Evolutionary conservation across 2,797 vertebrate species (phyloP).

Genomic region (Atherinosoma microstoma): DNA sequence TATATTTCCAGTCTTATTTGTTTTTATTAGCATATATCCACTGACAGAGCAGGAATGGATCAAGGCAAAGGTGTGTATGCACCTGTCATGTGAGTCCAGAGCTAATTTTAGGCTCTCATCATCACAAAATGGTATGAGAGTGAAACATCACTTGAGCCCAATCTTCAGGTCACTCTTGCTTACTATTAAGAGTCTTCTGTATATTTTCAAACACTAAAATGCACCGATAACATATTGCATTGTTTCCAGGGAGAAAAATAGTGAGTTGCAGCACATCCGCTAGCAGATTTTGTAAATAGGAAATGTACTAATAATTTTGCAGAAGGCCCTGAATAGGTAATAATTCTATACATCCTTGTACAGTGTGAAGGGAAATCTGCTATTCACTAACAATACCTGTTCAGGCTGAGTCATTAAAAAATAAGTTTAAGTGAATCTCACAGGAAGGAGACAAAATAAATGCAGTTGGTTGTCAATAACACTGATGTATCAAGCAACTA

Average conservation of each 20-base stretch:
- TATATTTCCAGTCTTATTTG: neutral
- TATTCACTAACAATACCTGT: neutral
- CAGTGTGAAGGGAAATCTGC: neutral
- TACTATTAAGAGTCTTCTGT: too few relatives aligned
- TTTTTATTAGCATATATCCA: too few relatives aligned
- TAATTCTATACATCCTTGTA: neutral
- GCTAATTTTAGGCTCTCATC: too few relatives aligned
- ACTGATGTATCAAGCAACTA: neutral
- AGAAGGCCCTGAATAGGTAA: neutral
- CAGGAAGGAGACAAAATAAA: neutral
- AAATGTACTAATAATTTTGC: neutral
- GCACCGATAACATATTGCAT: neutral
- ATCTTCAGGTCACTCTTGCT: too few relatives aligned
- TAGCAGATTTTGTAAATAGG: neutral
- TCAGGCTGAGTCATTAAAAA: neutral
- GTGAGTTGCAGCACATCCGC: neutral
- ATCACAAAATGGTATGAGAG: too few relatives aligned
- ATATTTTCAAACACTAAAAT: too few relatives aligned
- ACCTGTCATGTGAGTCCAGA: too few relatives aligned
- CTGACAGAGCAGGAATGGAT: too few relatives aligned
- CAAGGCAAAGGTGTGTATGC: too few relatives aligned
- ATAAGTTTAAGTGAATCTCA: neutral
- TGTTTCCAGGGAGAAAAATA: neutral
- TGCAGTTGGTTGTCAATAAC: neutral
- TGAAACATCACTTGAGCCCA: too few relatives aligned